These are phyloP conservation scores for Chesias legatella DNA, from an alignment of 2,888 invertebrate species.

Conservation along the genomic window DNA sequence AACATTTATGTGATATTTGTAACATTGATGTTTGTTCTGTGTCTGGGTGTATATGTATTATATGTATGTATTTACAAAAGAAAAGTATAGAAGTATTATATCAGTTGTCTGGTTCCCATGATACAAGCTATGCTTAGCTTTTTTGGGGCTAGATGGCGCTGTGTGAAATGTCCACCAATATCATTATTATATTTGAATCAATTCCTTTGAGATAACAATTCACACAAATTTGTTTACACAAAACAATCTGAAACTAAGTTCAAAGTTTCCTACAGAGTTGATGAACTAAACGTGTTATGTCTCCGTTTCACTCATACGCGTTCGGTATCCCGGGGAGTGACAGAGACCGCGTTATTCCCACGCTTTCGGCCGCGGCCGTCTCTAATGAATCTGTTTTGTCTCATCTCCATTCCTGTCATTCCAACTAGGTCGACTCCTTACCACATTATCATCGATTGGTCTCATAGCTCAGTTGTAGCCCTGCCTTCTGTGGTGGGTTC, in stretches of 20 bases:
- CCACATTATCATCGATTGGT: too few relatives aligned
- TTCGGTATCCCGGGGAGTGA: conserved; percentile 1
- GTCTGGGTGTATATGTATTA: too few relatives aligned
- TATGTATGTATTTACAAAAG: too few relatives aligned
- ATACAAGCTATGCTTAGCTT: too few relatives aligned
- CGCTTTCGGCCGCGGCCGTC: conserved; percentile 11
- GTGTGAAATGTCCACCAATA: too few relatives aligned
- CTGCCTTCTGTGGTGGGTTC: too few relatives aligned
- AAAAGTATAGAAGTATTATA: too few relatives aligned
- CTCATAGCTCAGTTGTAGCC: too few relatives aligned
- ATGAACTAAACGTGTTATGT: conserved; percentile 14
- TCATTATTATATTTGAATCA: conserved; percentile 8
- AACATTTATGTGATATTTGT: too few relatives aligned
- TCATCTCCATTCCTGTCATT: conserved; percentile 25
- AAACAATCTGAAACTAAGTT: conserved; percentile 18
- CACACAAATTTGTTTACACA: conserved; percentile 18
- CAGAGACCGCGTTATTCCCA: conserved; percentile 20
- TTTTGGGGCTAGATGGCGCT: too few relatives aligned
- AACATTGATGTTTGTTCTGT: too few relatives aligned
- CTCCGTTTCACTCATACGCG: conserved; percentile 6
- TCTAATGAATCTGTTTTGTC: conserved; percentile 23
- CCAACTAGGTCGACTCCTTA: conserved; percentile 16
- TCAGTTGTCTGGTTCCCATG: too few relatives aligned
- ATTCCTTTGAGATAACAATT: conserved; percentile 16
- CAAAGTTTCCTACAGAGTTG: conserved; percentile 13